Base-by-base conservation (phyloP, 2,797 vertebrate genomes). In the Dendrocincla fuliginosa region DNA sequence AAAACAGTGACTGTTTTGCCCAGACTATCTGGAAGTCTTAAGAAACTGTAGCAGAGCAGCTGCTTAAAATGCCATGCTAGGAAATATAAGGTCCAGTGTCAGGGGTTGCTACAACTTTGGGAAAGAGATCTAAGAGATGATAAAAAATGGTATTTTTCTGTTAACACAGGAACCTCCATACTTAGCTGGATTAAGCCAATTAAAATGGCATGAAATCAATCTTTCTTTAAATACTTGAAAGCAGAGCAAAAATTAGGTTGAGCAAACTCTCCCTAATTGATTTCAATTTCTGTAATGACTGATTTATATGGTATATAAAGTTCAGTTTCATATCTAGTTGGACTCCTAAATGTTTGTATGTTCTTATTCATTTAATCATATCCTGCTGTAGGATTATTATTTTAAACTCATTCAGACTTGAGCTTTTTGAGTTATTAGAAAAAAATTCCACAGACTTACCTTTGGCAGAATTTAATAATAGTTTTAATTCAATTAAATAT, bases 401-500 rank as follows among this genome's bases (percentile, higher is more conserved):
- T 97, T 97, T 97, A 96, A 97, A 96, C 61, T 97, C 97, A 95
- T 97, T 70, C 89, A 96, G 95, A 96, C 92, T 87, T 94, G 78
- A 97, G 97, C 95, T 98, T 95, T 98, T 97, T 97, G 92, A 80
- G 73, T 93, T 98, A 98, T 97, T 97, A 95, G 92, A 84, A 82
- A 89, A 95, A 95, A 93, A 91, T 77, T 94, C 78, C 67, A 94
- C 74, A 95, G 95, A 78, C 89, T 89, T 96, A 97, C 90, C 94
- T 97, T 96, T 92, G 64, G 68, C n/a, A 88, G 94, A 97, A 97
- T 94, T 95, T 96, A 97, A 97, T 93, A 81, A 69, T 77, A 84
- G 83, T 91, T 97, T 97, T 97, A 96, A 96, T 98, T 95, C 28
- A 91, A 97, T 97, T 96, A 97, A 97, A 96, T 92, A 73, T 94